Base-by-base conservation (phyloP, 1,140 invertebrate genomes). In the Nasonia longicornis region DNA sequence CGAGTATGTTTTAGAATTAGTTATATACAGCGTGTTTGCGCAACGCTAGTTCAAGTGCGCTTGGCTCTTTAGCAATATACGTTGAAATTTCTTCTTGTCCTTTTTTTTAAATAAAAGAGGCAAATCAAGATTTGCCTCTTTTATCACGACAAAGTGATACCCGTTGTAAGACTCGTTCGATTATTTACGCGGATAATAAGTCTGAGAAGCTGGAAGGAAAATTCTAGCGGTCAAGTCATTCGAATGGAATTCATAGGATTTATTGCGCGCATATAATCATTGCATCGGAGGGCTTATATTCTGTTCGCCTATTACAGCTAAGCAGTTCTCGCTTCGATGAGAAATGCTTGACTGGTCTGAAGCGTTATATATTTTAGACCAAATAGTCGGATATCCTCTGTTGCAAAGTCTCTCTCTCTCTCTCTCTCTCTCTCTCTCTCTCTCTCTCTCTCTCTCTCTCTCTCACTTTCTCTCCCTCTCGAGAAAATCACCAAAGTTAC, bases 171-270 rank as follows among this genome's bases (percentile, higher is more conserved):
- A 66, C 1, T 26, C 3, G 31, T 22, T 63, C 35, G 35, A 22
- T 79, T 31, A 48, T 45, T 73, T 73, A 72, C 72, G 72, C 63
- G 31, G 20, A 66, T 52, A 75, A 26, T 69, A 10, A 69, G 29
- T 64, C 26, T 42, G 20, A 58, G 77, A 22, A 14, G 29, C 71
- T 79, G 31, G 31, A 12, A n/a, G 20, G 58, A 3, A 74, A 48
- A 72, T 67, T 48, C 38, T 20, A 31, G 42, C n/a, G 70, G 35
- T 64, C 12, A n/a, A 38, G 12, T 80, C 79, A 75, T 58, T 73
- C 66, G 73, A 75, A 52, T 22, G 79, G 64, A 69, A 80, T 80
- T 63, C 52, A 70, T 48, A 70, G 6, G 29, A 80, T 73, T 75
- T 74, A 69, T 70, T 75, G 20, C 14, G 38, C 7, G 2, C 38